A percentile compares a stretch with the other conserved stretches of the same genome.
These are phyloP conservation scores for Sebastes cheni DNA, from an alignment of 2,797 vertebrate genomes.

Conservation along the genomic window DNA sequence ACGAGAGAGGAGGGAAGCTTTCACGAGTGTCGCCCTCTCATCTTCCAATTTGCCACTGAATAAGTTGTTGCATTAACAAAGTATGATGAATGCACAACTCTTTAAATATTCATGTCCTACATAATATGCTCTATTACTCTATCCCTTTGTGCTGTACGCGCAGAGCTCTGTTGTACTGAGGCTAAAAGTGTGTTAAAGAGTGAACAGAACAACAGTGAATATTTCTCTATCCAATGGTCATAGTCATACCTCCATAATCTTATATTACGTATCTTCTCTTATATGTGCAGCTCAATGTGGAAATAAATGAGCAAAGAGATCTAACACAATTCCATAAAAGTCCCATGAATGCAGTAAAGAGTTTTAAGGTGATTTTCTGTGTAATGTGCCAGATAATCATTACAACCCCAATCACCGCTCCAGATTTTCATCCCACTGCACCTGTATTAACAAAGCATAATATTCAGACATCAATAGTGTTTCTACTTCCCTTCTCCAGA, in stretches of 20 bases:
- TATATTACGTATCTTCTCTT: background rate
- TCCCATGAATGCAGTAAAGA: background rate
- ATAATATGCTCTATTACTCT: slow-evolving; percentile 11
- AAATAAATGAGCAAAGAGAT: slow-evolving; percentile 1
- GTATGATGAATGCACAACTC: slow-evolving; percentile 45
- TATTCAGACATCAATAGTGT: background rate
- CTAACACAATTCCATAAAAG: background rate
- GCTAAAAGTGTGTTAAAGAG: background rate
- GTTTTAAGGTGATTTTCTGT: slow-evolving; percentile 11
- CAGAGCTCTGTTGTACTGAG: background rate
- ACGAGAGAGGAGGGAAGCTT: slow-evolving; percentile 27
- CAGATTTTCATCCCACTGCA: background rate
- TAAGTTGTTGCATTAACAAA: slow-evolving; percentile 46
- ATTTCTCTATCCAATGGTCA: background rate
- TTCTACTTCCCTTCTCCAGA: background rate
- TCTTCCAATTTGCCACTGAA: slow-evolving; percentile 39
- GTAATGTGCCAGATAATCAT: slow-evolving; percentile 25
- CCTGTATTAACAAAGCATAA: background rate
- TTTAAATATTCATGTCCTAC: slow-evolving; percentile 49
- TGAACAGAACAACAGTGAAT: background rate
- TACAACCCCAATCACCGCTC: background rate
- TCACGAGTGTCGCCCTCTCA: slow-evolving; percentile 39
- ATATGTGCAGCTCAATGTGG: background rate
- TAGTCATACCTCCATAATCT: background rate
- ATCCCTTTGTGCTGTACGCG: background rate